Evolutionary conservation across 2,888 invertebrate genomes (phyloP).

Genomic region (Arrhopalites spinosus): DNA sequence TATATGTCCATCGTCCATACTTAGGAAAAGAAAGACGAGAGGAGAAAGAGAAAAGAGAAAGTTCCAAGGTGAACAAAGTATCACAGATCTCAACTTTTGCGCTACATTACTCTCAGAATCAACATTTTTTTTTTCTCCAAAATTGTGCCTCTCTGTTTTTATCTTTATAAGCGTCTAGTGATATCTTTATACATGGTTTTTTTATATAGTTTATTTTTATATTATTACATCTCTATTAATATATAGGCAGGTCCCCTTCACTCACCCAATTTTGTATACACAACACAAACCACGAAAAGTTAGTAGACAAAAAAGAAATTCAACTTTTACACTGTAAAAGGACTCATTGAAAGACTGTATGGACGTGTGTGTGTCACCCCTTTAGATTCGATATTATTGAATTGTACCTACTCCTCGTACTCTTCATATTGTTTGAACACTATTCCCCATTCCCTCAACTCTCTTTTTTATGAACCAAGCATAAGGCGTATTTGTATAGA

Average conservation of each 20-base stretch:
- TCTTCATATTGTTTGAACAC: not conserved
- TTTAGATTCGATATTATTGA: not conserved
- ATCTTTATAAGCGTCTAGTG: not conserved
- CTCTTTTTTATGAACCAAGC: not conserved
- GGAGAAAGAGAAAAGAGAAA: slow-evolving; percentile 6
- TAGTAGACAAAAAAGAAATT: not conserved
- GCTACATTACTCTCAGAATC: not conserved
- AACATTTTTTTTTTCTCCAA: not conserved
- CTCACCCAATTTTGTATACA: not conserved
- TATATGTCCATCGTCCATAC: not conserved
- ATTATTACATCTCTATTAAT: not conserved
- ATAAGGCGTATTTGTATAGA: not conserved
- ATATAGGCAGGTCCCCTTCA: no score
- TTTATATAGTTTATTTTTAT: no score
- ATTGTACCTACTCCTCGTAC: not conserved
- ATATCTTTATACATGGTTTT: not conserved
- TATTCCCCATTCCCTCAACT: not conserved
- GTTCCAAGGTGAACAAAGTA: not conserved
- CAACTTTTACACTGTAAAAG: not conserved
- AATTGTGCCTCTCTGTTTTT: not conserved
- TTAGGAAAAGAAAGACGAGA: not conserved
- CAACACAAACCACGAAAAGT: not conserved
- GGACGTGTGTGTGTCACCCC: not conserved
- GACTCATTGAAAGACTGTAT: not conserved
- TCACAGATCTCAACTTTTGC: slow-evolving; percentile 16